Conservation (phyloP, 2,113 vertebrate species). For the Poeciliopsis turrubarensis region DNA sequence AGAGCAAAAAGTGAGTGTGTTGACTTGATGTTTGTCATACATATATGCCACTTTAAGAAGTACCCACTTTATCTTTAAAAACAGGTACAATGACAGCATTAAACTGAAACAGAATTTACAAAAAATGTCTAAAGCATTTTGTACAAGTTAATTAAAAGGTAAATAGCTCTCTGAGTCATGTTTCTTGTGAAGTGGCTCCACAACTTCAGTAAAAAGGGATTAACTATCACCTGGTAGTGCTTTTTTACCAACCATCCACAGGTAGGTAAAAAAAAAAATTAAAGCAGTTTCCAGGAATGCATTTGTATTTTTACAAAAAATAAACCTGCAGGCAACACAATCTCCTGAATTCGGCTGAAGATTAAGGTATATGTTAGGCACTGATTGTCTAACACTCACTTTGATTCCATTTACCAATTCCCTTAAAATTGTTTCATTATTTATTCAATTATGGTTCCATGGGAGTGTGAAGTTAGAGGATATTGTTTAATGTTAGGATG, state of each 20-base stretch:
- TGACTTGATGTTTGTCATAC: not conserved
- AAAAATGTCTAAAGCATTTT: not conserved
- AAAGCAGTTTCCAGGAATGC: not conserved
- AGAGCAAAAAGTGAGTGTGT: constrained; percentile 86
- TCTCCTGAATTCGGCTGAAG: not conserved
- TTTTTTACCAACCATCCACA: no score
- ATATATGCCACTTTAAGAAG: not conserved
- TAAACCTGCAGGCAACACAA: not conserved
- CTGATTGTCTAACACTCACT: not conserved
- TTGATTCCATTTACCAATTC: not conserved
- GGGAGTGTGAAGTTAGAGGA: no score
- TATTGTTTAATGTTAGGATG: not conserved
- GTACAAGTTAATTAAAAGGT: not conserved
- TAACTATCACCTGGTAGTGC: no score
- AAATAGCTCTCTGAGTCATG: not conserved
- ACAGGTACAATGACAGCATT: not conserved
- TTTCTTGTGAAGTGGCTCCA: not conserved
- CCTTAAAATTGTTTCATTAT: not conserved
- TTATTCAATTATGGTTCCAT: no score
- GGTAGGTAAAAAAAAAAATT: not conserved
- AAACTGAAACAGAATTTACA: not conserved
- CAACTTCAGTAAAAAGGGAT: not conserved
- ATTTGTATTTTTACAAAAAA: not conserved
- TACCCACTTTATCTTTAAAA: not conserved
- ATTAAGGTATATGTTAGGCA: not conserved